Base-by-base conservation (phyloP, 2,113 vertebrate genomes). In the Bufo bufo region DNA sequence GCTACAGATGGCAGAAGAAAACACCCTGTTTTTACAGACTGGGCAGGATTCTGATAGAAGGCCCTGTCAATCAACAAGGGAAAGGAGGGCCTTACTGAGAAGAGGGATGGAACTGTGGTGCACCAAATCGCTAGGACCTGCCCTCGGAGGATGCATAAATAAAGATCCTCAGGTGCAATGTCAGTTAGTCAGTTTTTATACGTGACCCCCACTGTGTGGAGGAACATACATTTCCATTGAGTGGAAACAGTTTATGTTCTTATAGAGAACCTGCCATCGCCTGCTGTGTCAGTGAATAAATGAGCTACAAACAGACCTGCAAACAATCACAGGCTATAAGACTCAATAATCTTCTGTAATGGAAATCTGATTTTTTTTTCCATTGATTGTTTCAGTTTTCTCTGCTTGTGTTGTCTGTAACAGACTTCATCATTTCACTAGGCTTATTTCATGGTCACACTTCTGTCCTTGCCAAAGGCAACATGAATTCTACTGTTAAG, bases 261-360 rank as follows among this genome's bases (percentile, higher is more conserved):
- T 81, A 61, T 59, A 80, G 52, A 61, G 52, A 61, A 81, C 54
- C 54, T 81, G 78, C 33, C 6, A 9, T 81, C 12, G 23, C 78
- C 56, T 81, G 78, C 78, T 81, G 78, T 45, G 56, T 81, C 45
- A 81, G 78, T 81, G 78, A 81, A 59, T 59, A 59, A 81, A 81
- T 81, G 43, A 45, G 33, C 56, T 61, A 81, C 58, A 81, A 81
- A 59, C 23, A 17, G 45, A 81, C 54, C 58, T 81, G 23, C 33
- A 61, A 81, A 45, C 13, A 14, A 61, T 59, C 58, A 58, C 17
- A 56, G 77, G 23, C n/a, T 59, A 14, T 33, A 9, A 56, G 52
- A 23, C 56, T 59, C 77, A 58, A 12, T 59, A 80, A 43, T 43
- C 54, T 59, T 58, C 78, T 19, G 8, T 17, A 59, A 23, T 81